A percentile compares a stretch with the other conserved stretches of the same genome.
Conservation (phyloP, 2,113 vertebrate species). For the Malurus cyaneus region DNA sequence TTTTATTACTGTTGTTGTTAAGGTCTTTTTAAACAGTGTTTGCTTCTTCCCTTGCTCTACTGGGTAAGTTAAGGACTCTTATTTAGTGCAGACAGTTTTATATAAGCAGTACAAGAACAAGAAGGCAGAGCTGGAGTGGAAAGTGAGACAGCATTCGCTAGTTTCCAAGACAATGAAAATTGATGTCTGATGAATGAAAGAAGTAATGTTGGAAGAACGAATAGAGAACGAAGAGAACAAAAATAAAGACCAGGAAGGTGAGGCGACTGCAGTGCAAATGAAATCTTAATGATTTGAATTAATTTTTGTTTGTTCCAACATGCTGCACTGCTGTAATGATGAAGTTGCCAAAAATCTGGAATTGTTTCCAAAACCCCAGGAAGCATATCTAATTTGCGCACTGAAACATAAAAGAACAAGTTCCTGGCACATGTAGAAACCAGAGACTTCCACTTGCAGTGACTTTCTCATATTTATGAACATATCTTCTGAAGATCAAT, state of each 20-base stretch:
- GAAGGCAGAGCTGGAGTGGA: background rate
- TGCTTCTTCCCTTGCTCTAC: background rate
- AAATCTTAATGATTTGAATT: background rate
- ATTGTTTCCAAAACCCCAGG: background rate
- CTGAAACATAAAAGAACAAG: background rate
- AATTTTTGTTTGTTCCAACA: background rate
- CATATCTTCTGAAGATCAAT: background rate
- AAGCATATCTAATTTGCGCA: conserved; percentile 15
- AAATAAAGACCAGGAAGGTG: background rate
- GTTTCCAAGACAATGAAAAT: conserved; percentile 3
- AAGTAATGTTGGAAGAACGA: background rate
- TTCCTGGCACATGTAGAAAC: background rate
- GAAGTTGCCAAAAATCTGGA: conserved; percentile 29
- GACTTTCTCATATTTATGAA: conserved; percentile 13
- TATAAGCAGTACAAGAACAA: background rate
- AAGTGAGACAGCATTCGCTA: background rate
- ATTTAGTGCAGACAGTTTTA: background rate
- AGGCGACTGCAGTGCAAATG: background rate
- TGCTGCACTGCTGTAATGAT: background rate
- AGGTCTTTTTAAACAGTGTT: background rate
- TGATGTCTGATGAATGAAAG: background rate
- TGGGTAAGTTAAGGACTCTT: background rate
- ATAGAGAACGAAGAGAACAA: background rate
- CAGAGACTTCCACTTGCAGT: background rate
- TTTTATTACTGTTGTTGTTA: background rate